A percentile compares a stretch with the other conserved stretches of the same genome.
Evolutionary conservation across 2,113 vertebrate genomes (phyloP).

Genomic region (Epinephelus moara): DNA sequence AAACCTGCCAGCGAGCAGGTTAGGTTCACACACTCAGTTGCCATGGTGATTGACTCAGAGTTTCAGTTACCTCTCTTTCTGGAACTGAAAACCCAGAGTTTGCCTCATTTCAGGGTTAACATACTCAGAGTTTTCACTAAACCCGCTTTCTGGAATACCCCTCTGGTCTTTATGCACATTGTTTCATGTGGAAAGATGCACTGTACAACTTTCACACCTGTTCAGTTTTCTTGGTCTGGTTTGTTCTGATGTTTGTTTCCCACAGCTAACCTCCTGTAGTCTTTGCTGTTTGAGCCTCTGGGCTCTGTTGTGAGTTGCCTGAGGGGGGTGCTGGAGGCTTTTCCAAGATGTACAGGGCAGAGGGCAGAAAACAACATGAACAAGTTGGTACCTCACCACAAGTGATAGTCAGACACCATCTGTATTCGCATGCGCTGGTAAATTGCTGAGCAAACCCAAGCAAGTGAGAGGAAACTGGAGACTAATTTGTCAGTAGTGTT

Average conservation of each 20-base stretch:
- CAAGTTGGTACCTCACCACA: not conserved
- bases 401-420: not conserved
- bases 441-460: conserved; percentile 1
- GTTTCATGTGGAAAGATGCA: not conserved
- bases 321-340: conserved; percentile 40
- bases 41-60: too few species aligned
- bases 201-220: not conserved
- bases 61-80: too few species aligned
- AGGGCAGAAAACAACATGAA: conserved; percentile 17
- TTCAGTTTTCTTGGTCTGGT: not conserved
- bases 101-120: too few species aligned
- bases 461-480: not conserved
- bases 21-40: too few species aligned
- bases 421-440: not conserved
- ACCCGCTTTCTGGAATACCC: too few species aligned
- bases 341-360: conserved; percentile 8
- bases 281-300: not conserved
- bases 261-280: not conserved
- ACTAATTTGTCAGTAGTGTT: conserved; percentile 7
- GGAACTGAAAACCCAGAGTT: too few species aligned
- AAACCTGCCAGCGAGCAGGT: too few species aligned
- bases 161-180: not conserved
- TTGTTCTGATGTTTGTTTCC: conserved; percentile 11
- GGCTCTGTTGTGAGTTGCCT: conserved; percentile 34
- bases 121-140: too few species aligned